Percentiles rank a stretch among this genome's conserved stretches.
phyloP scores from a whole-genome alignment of 1,140 invertebrate species.

The Drosophila burlai region DNA sequence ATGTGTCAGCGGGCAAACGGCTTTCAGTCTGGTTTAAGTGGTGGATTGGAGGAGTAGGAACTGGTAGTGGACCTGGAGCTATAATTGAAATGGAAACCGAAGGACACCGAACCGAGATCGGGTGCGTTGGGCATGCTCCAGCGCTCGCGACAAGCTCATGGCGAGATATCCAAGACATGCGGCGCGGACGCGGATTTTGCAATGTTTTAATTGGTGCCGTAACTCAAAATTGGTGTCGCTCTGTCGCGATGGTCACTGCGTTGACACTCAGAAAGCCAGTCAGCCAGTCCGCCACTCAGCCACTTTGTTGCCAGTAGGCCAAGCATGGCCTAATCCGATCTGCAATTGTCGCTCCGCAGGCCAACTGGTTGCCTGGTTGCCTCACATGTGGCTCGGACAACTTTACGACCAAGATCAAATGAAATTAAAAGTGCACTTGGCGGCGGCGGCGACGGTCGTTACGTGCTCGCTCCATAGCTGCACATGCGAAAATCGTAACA shows the following conservation, averaged over 20 bases:
- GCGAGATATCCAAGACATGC: constrained; percentile 22
- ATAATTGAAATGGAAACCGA: constrained; percentile 1
- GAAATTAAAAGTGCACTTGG: constrained; percentile 73
- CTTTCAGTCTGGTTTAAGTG: constrained; percentile 23
- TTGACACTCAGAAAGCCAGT: constrained; percentile 42
- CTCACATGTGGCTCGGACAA: constrained; percentile 28
- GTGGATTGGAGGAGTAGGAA: constrained; percentile 3
- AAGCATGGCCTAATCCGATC: constrained; percentile 32
- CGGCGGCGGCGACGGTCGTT: constrained; percentile 19
- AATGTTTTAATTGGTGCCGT: constrained; percentile 33
- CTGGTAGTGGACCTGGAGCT: constrained; percentile 3
- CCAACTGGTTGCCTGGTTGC: constrained; percentile 30
- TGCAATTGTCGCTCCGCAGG: constrained; percentile 37
- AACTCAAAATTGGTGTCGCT: constrained; percentile 33
- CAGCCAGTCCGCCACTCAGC: constrained; percentile 3
- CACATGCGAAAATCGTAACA: constrained; percentile 9
- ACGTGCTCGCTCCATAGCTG: constrained; percentile 17
- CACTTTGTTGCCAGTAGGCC: constrained; percentile 21
- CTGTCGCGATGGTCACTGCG: constrained; percentile 33
- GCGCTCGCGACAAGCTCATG: constrained; percentile 34
- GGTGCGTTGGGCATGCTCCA: constrained; percentile 14
- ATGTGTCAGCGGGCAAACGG: constrained; percentile 30
- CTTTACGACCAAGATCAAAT: constrained; percentile 70
- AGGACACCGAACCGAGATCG: constrained; percentile 16
- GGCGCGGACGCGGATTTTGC: constrained; percentile 15